A percentile compares a stretch with the other conserved stretches of the same genome.
Conservation (phyloP, 2,797 vertebrate species). For the Anguilla marmorata region DNA sequence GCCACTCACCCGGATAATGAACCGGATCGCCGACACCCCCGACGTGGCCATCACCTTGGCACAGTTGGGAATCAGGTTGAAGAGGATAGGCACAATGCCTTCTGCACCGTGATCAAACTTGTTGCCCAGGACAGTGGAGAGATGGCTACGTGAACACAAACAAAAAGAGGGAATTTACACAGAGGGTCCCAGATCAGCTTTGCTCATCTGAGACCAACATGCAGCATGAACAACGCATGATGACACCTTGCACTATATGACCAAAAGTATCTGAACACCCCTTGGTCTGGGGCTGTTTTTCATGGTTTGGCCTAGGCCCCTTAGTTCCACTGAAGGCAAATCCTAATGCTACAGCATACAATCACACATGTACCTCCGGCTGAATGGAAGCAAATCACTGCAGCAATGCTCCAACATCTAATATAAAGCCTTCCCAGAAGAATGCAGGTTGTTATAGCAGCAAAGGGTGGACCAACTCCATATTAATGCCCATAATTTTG, state of each 20-base stretch:
- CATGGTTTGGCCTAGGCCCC: too few species aligned
- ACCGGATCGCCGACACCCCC: slow-evolving; percentile 90
- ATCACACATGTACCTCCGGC: too few species aligned
- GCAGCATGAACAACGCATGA: neutral
- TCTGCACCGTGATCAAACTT: slow-evolving; percentile 98
- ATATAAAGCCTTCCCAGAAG: too few species aligned
- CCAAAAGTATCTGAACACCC: too few species aligned
- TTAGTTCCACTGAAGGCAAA: too few species aligned
- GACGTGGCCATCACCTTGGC: slow-evolving; percentile 96
- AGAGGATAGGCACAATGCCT: slow-evolving; percentile 93
- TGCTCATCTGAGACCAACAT: neutral
- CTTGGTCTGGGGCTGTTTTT: too few species aligned
- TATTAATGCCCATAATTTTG: too few species aligned
- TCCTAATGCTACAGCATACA: too few species aligned
- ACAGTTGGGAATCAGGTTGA: slow-evolving; percentile 97
- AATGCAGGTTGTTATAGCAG: too few species aligned
- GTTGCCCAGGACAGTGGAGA: slow-evolving; percentile 90
- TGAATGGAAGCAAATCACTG: too few species aligned
- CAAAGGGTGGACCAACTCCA: too few species aligned
- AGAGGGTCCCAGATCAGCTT: neutral
- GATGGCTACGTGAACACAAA: slow-evolving; percentile 69
- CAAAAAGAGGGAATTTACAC: neutral
- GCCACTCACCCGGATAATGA: slow-evolving; percentile 87
- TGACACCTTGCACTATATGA: neutral
- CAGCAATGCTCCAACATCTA: too few species aligned